phyloP scores from a whole-genome alignment of 2,113 vertebrate species.

The Psophia crepitans region DNA sequence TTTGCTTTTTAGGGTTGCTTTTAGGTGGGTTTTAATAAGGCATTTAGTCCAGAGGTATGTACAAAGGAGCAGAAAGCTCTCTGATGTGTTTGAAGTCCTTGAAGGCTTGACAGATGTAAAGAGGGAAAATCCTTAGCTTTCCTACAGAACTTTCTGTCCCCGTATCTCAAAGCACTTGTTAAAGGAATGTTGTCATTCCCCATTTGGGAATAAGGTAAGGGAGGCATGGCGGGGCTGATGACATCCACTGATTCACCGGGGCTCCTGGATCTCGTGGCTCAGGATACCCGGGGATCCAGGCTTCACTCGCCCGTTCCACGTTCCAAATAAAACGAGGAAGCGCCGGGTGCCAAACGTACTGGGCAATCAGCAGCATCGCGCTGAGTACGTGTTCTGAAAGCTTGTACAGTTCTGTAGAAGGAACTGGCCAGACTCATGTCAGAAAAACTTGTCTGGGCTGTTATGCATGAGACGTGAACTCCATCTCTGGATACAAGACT shows the following conservation, averaged over 20 bases:
- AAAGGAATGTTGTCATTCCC: background rate
- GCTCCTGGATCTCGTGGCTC: background rate
- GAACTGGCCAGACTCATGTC: background rate
- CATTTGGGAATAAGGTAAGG: background rate
- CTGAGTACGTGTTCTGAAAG: background rate
- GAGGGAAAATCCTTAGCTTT: background rate
- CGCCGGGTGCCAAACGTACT: background rate
- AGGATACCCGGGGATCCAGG: background rate
- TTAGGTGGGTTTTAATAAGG: background rate
- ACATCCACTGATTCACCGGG: background rate
- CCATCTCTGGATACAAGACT: background rate
- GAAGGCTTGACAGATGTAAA: background rate
- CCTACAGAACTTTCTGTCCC: background rate
- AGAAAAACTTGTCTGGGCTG: background rate
- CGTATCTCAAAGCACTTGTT: background rate
- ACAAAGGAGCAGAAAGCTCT: background rate
- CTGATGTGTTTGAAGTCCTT: background rate
- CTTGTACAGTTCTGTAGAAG: background rate
- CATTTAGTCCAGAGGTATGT: background rate
- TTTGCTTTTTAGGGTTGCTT: background rate
- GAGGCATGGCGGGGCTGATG: background rate
- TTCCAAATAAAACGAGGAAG: background rate
- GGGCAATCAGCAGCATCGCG: background rate
- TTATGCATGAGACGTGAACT: rapidly evolving
- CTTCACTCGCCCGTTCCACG: rapidly evolving